Evolutionary conservation across 1,140 invertebrate species (phyloP).

Genomic region (Plectus sambesii): DNA sequence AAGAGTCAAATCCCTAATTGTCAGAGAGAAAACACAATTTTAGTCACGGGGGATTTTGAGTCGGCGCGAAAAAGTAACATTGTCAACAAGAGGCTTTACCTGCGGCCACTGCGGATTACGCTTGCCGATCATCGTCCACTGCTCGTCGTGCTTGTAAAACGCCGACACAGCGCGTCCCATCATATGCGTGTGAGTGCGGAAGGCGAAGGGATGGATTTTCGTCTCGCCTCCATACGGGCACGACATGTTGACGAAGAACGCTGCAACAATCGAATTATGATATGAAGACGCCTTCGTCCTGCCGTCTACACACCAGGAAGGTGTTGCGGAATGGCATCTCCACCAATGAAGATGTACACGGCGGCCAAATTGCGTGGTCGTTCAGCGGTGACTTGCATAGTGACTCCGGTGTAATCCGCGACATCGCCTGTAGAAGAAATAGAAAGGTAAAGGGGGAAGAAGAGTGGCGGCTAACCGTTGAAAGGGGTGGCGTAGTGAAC

Average conservation of each 20-base stretch:
- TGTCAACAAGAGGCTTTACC: slow-evolving; percentile 18
- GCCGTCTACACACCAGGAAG: too few relatives aligned
- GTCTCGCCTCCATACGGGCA: slow-evolving; percentile 35
- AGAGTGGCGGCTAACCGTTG: slow-evolving; percentile 30
- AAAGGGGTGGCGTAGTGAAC: slow-evolving; percentile 42
- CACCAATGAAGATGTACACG: slow-evolving; percentile 40
- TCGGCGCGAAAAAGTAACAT: not conserved
- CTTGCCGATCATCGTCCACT: slow-evolving; percentile 45
- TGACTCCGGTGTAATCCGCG: slow-evolving; percentile 20
- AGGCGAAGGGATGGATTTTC: slow-evolving; percentile 45
- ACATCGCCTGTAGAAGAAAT: not conserved
- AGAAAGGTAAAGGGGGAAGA: too few relatives aligned
- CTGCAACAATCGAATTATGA: not conserved
- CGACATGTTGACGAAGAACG: slow-evolving; percentile 23
- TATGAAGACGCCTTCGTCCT: too few relatives aligned
- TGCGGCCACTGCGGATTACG: slow-evolving; percentile 47
- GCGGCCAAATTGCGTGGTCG: slow-evolving; percentile 31
- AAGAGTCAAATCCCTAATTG: too few relatives aligned
- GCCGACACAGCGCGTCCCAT: slow-evolving; percentile 44
- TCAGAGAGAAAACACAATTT: too few relatives aligned
- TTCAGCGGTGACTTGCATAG: slow-evolving; percentile 23
- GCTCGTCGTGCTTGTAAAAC: slow-evolving; percentile 34
- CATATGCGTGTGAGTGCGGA: slow-evolving; percentile 44
- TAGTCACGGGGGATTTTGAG: too few relatives aligned
- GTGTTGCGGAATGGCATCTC: slow-evolving; percentile 35